Evolutionary conservation across 2,797 vertebrate species (phyloP).

Genomic region (Catamblyrhynchus diadema): DNA sequence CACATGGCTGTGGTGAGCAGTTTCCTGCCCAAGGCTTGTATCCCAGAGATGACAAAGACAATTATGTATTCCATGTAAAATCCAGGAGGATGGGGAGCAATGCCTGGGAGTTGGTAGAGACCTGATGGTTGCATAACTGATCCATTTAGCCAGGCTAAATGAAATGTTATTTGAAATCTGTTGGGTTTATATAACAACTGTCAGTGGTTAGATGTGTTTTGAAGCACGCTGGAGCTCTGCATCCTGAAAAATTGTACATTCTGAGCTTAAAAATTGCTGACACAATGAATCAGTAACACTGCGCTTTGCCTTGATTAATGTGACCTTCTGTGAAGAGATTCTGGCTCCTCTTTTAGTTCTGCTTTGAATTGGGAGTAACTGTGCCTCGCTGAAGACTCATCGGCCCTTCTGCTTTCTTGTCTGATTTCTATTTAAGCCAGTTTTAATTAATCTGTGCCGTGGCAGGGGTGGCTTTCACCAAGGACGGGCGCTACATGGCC

Average conservation of each 20-base stretch:
- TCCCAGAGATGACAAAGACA: not conserved
- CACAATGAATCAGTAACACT: not conserved
- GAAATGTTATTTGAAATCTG: not conserved
- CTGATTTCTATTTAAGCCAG: rapidly evolving
- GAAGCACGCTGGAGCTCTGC: not conserved
- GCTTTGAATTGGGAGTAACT: not conserved
- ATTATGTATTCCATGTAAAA: not conserved
- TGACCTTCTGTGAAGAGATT: not conserved
- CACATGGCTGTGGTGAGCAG: not conserved
- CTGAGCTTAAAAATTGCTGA: not conserved
- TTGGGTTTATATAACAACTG: not conserved
- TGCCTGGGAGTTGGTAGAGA: not conserved
- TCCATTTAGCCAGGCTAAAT: not conserved
- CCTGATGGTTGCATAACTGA: not conserved
- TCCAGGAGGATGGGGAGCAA: not conserved
- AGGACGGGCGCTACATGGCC: constrained; percentile 91
- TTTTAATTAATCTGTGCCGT: not conserved
- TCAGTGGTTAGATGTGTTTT: not conserved
- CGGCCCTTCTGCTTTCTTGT: not conserved
- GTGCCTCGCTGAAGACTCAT: rapidly evolving
- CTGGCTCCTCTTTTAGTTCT: not conserved
- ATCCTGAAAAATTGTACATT: not conserved
- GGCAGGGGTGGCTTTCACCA: constrained; percentile 89
- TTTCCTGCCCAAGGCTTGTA: not conserved
- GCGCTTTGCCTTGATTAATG: not conserved